Evolutionary conservation across 2,113 vertebrate genomes (phyloP).

Genomic region (Pterocles orientalis): DNA sequence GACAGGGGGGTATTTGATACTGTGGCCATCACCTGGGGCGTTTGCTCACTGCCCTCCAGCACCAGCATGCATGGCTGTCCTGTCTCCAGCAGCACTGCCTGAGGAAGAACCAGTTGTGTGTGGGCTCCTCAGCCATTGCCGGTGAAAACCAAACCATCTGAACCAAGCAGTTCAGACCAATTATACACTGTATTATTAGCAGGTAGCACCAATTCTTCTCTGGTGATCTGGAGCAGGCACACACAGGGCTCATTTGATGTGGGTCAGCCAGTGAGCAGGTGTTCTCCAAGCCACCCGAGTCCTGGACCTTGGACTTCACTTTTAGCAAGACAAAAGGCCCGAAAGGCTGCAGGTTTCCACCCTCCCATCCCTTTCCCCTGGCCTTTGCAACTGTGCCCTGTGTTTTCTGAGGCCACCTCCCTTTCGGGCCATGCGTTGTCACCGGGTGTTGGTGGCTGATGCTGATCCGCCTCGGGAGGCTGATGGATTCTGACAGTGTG

Average conservation of each 20-base stretch:
- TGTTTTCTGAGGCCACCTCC: background rate
- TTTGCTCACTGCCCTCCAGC: background rate
- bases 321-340: background rate
- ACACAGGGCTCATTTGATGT: fast-evolving
- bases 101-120: background rate
- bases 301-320: background rate
- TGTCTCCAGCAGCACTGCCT: background rate
- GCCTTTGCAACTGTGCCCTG: fast-evolving
- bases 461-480: fast-evolving
- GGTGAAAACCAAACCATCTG: background rate
- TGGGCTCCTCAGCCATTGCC: background rate
- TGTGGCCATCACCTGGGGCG: fast-evolving
- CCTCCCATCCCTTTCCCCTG: background rate
- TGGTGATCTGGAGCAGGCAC: background rate
- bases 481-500: background rate
- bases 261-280: background rate
- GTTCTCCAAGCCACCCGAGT: background rate
- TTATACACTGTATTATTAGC: background rate
- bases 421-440: fast-evolving
- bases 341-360: background rate
- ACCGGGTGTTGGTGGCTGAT: background rate
- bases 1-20: background rate
- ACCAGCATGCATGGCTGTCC: fast-evolving
- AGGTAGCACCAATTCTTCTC: background rate
- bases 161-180: background rate